phyloP scores from a whole-genome alignment of 2,888 invertebrate genomes.

The Heteropelma amictum region DNA sequence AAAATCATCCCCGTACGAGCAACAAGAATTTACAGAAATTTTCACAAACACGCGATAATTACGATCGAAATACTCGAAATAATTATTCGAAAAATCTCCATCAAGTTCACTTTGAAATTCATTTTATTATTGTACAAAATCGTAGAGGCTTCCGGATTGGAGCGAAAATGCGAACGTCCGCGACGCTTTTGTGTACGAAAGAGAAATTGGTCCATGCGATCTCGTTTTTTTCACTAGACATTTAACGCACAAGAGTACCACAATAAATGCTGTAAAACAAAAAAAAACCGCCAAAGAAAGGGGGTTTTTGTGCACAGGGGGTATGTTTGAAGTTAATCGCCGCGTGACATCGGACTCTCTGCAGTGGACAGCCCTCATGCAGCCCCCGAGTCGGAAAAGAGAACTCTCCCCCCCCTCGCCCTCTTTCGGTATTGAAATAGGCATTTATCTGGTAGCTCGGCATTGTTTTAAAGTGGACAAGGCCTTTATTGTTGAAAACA shows the following conservation, averaged over 20 bases:
- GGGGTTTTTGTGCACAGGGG: constrained; percentile 2
- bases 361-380: constrained; percentile 77
- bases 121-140: no score
- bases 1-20: constrained; percentile 10
- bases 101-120: no score
- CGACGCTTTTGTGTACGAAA: no score
- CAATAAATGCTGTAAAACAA: constrained; percentile 7
- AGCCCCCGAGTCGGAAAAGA: constrained; percentile 39
- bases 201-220: no score
- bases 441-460: constrained; percentile 70
- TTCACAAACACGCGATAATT: no score
- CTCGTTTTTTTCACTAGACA: no score
- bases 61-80: no score
- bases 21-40: not conserved
- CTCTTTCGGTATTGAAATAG: constrained; percentile 72
- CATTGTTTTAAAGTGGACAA: constrained; percentile 77
- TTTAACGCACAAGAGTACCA: not conserved
- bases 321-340: constrained; percentile 75
- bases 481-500: constrained; percentile 68
- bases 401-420: constrained; percentile 3
- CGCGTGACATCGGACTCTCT: constrained; percentile 73
- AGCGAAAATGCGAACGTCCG: no score
- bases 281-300: not conserved
- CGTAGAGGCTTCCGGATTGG: no score
- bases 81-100: no score